Percentiles rank a stretch among this genome's conserved stretches.
Conservation (phyloP, 2,888 invertebrate species). For the Malthinus seriepunctatus region DNA sequence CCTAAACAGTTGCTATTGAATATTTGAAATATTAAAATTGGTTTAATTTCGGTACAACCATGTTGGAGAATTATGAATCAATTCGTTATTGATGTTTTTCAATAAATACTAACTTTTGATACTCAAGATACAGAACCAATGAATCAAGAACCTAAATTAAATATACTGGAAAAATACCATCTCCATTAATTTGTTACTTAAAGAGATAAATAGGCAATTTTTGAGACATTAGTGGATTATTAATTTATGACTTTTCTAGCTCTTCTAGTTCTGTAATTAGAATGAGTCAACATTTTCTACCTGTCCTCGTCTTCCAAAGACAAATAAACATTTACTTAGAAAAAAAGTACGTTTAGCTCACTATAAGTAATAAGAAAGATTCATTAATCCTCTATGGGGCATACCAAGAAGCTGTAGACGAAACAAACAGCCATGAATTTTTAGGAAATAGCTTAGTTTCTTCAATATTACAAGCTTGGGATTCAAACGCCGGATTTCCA, state of each 20-base stretch:
- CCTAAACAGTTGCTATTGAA: not conserved
- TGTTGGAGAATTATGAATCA: constrained; percentile 23
- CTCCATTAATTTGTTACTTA: constrained; percentile 14
- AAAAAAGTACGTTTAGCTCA: constrained; percentile 11
- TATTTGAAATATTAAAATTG: not conserved
- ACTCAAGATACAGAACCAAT: constrained; percentile 58
- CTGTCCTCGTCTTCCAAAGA: constrained; percentile 16
- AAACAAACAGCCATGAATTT: constrained; percentile 1
- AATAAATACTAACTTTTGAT: constrained; percentile 62
- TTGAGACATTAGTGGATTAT: too few species aligned
- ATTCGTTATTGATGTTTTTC: constrained; percentile 41
- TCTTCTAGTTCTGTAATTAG: constrained; percentile 66
- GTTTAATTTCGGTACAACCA: constrained; percentile 7
- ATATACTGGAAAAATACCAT: constrained; percentile 60
- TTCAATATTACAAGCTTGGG: constrained; percentile 24
- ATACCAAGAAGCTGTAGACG: constrained; percentile 13
- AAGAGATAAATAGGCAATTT: too few species aligned
- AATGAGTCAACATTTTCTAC: constrained; percentile 30
- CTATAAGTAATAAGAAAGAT: not conserved
- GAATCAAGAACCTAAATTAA: constrained; percentile 58
- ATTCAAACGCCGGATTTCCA: constrained; percentile 17
- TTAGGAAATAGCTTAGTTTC: constrained; percentile 10
- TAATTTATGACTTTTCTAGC: constrained; percentile 42
- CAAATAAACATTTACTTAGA: constrained; percentile 26
- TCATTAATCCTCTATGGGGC: constrained; percentile 15